A percentile compares a stretch with the other conserved stretches of the same genome.
Evolutionary conservation across 2,797 vertebrate species (phyloP).

Genomic region (Chlorospingus semifuscus): DNA sequence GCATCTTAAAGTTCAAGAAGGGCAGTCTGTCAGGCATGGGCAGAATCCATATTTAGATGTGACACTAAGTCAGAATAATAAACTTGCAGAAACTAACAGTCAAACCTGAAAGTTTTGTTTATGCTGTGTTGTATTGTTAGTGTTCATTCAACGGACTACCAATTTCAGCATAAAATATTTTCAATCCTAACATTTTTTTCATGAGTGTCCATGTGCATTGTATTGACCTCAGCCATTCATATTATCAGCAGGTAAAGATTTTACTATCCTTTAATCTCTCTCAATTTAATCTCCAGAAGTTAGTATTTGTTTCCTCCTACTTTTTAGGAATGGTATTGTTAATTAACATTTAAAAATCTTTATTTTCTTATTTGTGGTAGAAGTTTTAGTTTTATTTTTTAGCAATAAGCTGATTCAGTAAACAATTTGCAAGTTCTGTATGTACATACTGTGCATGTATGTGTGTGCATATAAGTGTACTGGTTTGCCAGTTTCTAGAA

Average conservation of each 20-base stretch:
- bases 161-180: background rate
- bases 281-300: background rate
- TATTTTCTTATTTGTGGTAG: background rate
- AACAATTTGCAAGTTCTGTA: background rate
- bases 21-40: background rate
- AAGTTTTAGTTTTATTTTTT: background rate
- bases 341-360: background rate
- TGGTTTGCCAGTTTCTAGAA: background rate
- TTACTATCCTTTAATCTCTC: background rate
- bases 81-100: background rate
- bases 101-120: background rate
- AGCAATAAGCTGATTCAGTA: background rate
- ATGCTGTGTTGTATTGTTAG: background rate
- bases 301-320: background rate
- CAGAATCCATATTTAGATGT: background rate
- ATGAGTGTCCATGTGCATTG: background rate
- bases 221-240: background rate
- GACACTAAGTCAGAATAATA: background rate
- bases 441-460: background rate
- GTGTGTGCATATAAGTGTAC: no score
- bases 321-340: background rate
- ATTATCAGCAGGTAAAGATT: background rate
- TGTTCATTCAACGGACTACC: background rate
- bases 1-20: background rate
- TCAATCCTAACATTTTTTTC: background rate